Base-by-base conservation (phyloP, 2,797 vertebrate genomes). In the Heterohyrax brucei region DNA sequence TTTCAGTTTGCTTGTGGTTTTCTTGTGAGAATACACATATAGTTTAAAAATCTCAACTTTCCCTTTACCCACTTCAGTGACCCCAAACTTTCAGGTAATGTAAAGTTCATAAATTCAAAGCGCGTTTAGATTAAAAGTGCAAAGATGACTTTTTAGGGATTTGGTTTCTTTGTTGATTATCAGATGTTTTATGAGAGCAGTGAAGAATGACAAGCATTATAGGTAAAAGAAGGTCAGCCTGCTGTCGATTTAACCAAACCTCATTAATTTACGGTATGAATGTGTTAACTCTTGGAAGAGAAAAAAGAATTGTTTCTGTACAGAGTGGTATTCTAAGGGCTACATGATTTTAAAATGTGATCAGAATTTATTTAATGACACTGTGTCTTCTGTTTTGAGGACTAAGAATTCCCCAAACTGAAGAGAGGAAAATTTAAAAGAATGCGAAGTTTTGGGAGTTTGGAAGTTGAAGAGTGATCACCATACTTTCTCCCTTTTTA, bases 1-100 rank as follows among this genome's bases (percentile, higher is more conserved):
- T 97, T 97, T 98, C 93, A 95, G 93, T 96, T 95, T 96, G 96
- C 95, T 62, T 96, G 97, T 93, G 97, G 97, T 96, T 98, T 97
- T 93, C 91, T 86, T 97, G 82, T 97, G 88, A 96, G 95, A 97
- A 95, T 94, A 82, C 93, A 93, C 81, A 33, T 95, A 89, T 82
- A 95, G 95, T 96, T 97, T 95, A 95, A 97, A 94, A 89, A 95
- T 81, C 96, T 96, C 86, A 96, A 96, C 97, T 98, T 98, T 97
- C 97, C 88, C 97, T 96, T 95, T 89, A 94, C 87, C 48, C 72
- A 81, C 76, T 95, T 87, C 86, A 95, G 53, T 96, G 94, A 96
- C 90, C 80, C 78, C 62, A 79, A 0, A 59, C 90, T 96, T 96
- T 87, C 90, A 96, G 87, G 76, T 68, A 68, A 62, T 89, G 22